Evolutionary conservation across 2,888 invertebrate genomes (phyloP).

Genomic region (Folsomia manolachei): DNA sequence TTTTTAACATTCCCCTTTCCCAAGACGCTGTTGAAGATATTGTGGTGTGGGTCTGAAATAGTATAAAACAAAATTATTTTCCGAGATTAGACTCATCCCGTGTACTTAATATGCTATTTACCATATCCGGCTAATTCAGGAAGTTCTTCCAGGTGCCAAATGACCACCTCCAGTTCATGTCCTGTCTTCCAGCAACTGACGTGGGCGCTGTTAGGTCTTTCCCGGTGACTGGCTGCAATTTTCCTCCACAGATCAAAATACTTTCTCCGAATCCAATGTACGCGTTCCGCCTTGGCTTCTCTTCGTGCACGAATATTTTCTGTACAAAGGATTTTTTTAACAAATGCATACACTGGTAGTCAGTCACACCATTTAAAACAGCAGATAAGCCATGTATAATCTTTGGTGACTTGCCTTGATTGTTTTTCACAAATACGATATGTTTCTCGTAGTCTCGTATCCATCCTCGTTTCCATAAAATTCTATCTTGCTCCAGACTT

Average conservation of each 20-base stretch:
- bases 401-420: conserved; percentile 12
- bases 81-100: neutral
- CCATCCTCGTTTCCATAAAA: conserved; percentile 12
- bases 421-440: conserved; percentile 7
- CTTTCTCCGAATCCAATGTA: conserved; percentile 16
- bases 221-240: neutral
- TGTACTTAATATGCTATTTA: neutral
- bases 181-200: conserved; percentile 12
- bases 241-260: conserved; percentile 26
- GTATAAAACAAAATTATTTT: neutral
- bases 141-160: neutral
- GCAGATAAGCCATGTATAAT: no score
- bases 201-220: neutral
- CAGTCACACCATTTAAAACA: no score
- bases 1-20: neutral
- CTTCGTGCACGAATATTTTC: neutral
- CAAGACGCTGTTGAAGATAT: neutral
- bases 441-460: conserved; percentile 17
- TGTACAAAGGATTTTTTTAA: no score
- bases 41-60: neutral
- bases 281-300: conserved; percentile 7
- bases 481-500: conserved; percentile 19
- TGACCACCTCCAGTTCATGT: conserved; percentile 6
- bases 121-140: conserved; percentile 15
- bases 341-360: no score